Evolutionary conservation across 2,797 vertebrate species (phyloP).

Genomic region (Nyctalus aviator): DNA sequence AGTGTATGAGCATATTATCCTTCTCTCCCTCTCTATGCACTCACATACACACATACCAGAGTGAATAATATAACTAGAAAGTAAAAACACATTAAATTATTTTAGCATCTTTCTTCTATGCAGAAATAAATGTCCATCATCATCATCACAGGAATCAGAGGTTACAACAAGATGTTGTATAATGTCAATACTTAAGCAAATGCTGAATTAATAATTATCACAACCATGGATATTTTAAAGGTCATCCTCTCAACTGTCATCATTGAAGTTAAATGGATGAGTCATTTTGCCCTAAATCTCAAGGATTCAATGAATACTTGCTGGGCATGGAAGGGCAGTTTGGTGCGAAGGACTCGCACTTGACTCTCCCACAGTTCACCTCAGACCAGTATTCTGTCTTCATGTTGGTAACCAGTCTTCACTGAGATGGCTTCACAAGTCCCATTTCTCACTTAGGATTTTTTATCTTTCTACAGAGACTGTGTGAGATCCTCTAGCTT

Average conservation of each 20-base stretch:
- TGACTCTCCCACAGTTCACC: background rate
- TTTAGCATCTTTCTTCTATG: background rate
- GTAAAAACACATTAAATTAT: background rate
- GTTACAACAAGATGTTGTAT: background rate
- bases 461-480: background rate
- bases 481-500: background rate
- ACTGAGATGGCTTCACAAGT: background rate
- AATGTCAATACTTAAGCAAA: background rate
- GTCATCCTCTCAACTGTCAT: background rate
- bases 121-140: background rate
- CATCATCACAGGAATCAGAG: background rate
- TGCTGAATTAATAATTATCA: background rate
- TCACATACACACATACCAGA: background rate
- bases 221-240: background rate
- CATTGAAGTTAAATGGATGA: background rate
- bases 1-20: background rate
- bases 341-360: background rate
- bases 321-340: accelerated
- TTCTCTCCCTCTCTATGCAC: background rate
- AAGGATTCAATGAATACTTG: background rate
- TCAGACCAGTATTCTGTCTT: background rate
- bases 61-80: background rate
- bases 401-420: background rate
- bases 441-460: background rate
- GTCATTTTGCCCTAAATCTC: background rate